Evolutionary conservation across 2,113 vertebrate species (phyloP).

Genomic region (Scomber japonicus): DNA sequence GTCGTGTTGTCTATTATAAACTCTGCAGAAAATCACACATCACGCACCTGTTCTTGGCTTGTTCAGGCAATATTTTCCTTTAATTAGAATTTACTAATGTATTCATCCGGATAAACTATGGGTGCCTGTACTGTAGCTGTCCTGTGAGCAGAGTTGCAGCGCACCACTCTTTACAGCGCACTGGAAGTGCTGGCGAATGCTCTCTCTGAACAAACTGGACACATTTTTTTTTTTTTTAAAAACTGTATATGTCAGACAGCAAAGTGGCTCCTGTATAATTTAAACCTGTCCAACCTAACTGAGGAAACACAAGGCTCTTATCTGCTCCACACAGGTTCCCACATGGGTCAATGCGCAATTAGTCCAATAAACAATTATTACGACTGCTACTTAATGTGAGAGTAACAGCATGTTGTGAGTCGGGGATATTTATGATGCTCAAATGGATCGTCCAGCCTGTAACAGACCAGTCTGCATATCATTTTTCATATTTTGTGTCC

Average conservation of each 20-base stretch:
- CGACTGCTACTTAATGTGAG: conserved; percentile 36
- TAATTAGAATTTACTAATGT: conserved; percentile 11
- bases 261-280: not conserved
- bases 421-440: not conserved
- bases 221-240: not conserved
- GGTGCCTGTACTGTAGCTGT: not conserved
- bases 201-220: conserved; percentile 7
- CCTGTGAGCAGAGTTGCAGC: conserved; percentile 51
- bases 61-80: conserved; percentile 10
- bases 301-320: conserved; percentile 20
- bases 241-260: not conserved
- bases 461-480: not conserved
- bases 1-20: not conserved
- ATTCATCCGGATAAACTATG: conserved; percentile 4
- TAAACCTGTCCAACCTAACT: not conserved
- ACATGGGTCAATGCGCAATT: conserved; percentile 47
- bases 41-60: conserved; percentile 36
- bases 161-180: conserved; percentile 36
- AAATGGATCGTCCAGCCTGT: not conserved
- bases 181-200: not conserved
- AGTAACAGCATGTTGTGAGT: not conserved
- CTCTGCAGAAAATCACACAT: not conserved
- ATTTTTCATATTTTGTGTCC: not conserved
- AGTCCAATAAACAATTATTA: conserved; percentile 40
- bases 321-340: conserved; percentile 34